These are phyloP conservation scores for Rhipidura dahli DNA, from an alignment of 2,113 vertebrate species.

Conservation along the genomic window DNA sequence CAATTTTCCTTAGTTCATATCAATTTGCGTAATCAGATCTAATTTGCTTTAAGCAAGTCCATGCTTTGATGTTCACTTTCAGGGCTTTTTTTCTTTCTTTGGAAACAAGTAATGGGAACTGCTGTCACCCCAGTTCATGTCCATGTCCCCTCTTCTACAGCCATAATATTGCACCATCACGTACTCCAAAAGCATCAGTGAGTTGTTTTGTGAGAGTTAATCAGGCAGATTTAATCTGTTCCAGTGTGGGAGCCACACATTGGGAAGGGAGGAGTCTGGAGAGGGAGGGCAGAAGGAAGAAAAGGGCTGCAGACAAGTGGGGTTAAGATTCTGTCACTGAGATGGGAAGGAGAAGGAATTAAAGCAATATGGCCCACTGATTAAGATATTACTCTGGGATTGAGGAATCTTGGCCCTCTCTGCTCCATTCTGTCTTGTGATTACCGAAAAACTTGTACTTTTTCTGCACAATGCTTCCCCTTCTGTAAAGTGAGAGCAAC, in stretches of 20 bases:
- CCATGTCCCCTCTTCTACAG: not conserved
- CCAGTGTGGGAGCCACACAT: accelerated
- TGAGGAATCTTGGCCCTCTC: not conserved
- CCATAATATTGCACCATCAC: not conserved
- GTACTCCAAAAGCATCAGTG: accelerated
- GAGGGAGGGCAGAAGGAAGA: not conserved
- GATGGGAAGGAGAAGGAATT: not conserved
- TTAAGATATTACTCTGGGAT: not conserved
- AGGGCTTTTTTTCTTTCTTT: not conserved
- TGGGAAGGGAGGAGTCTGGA: not conserved
- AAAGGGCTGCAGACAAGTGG: not conserved
- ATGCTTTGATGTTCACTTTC: not conserved
- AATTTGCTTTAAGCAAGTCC: not conserved
- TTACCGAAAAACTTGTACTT: not conserved
- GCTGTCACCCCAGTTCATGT: not conserved
- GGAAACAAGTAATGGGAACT: not conserved
- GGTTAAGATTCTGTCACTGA: not conserved
- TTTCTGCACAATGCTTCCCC: not conserved
- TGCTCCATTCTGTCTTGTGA: not conserved
- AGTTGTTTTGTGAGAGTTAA: not conserved
- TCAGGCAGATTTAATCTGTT: not conserved
- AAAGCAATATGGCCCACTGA: not conserved
- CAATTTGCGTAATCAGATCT: not conserved
- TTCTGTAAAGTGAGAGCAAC: not conserved
- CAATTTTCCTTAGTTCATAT: not conserved